Evolutionary conservation across 2,797 vertebrate genomes (phyloP), one percentile per base, ranked within the genome.

Genomic region (Neostethus bicornis): DNA sequence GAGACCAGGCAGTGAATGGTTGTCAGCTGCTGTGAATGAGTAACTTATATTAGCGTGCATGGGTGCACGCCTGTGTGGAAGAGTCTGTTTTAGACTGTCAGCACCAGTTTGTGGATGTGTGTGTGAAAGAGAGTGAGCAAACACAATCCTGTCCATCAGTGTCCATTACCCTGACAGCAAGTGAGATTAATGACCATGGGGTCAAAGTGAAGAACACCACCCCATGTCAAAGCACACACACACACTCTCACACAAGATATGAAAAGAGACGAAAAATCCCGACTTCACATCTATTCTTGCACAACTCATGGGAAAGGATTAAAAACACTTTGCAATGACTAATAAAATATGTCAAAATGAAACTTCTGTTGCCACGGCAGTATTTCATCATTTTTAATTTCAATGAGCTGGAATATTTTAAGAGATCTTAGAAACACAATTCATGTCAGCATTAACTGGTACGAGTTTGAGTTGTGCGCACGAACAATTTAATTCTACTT

Each of bases 151-250:
- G 86, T 86, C 87, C 84, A 88, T 89, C 86, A 89, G 77, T 85
- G 82, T 89, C 87, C 80, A 93, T 94, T 92, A 90, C 56, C 69
- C 74, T 90, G 91, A 91, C 91, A 90, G 82, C 85, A 83, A 89
- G 85, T 89, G 87, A 89, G 87, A 89, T 88, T 91, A 91, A 92
- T 91, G 87, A 85, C 86, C 87, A 85, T 79, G 78, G 86, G 85
- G 85, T 89, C 84, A 87, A 65, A 84, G 41, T 84, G 69, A 84
- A 72, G 43, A 73, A 68, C 80, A 78, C 63, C 73, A 51, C 56
- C 70, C 23, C 34, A 68, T 60, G 49, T 45, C 49, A 51, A 37
- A 64, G 65, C 44, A 52, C 66, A 57, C 51, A 49, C 46, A 32
- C 62, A 51, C 45, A 51, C 63, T 56, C 66, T 54, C 57, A 61